Base-by-base conservation (phyloP, 2,113 vertebrate species). In the Ophiodon elongatus region DNA sequence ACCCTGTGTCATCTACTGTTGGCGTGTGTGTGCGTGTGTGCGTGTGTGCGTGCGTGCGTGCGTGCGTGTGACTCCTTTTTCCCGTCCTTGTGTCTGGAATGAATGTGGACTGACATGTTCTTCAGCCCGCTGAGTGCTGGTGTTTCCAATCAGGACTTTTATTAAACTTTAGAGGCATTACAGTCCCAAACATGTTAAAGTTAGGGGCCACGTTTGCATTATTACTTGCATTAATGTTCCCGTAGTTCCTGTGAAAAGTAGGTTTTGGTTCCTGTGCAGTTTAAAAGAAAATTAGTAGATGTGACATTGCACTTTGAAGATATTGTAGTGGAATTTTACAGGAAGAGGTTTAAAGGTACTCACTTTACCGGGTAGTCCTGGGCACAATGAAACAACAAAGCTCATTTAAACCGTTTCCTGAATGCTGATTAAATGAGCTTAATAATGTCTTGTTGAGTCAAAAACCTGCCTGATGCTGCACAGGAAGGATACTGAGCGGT, bases 1-100 rank as follows among this genome's bases (percentile, higher is more conserved):
- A 73, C 31, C 59, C 35, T 43, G 23, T 85, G 56, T 84, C 73
- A 77, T 77, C 31, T 33, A 71, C 39, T 25, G 57, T 52, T 21
- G n/a, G 45, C 74, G 66, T 82, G 57, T 76, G 41, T 67, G 31
- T 43, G 47, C 57, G 43, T 59, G 47, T 71, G 31, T 75, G 39
- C 56, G 37, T 43, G 56, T 62, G 50, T 64, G 45, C 65, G 29
- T 74, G 37, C 60, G 33, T 39, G 54, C 54, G 50, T 64, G 45
- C 62, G 31, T 75, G 39, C 62, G 27, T 39, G 45, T 63, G 81
- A 27, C 66, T 83, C 19, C 1, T 62, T 43, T 75, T 80, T 77
- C 59, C 17, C 52, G 25, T 59, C 70, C 73, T 79, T 73, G 60
- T 80, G 76, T 73, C 80, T 85, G 52, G 63, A 80, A 63, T 88